phyloP scores from a whole-genome alignment of 2,797 vertebrate genomes.

The Eurystomus glaucurus region DNA sequence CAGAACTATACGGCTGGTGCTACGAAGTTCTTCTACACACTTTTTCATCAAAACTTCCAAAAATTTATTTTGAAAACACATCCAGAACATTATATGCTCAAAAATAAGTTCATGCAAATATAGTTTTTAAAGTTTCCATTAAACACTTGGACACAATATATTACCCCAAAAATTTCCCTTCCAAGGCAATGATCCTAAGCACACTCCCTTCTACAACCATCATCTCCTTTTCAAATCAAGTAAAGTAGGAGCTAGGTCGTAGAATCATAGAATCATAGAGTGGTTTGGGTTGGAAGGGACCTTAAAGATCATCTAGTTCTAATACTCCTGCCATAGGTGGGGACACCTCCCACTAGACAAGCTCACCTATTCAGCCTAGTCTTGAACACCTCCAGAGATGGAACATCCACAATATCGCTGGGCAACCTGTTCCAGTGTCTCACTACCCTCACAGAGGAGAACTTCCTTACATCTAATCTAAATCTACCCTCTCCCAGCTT shows the following conservation, averaged over 20 bases:
- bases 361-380: too few relatives aligned
- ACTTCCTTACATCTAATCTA: too few relatives aligned
- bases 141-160: neutral
- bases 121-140: neutral
- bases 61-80: neutral
- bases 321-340: too few relatives aligned
- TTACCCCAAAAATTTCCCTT: neutral
- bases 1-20: neutral
- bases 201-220: neutral
- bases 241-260: neutral
- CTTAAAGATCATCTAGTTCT: too few relatives aligned
- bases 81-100: neutral
- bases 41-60: neutral
- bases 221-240: neutral
- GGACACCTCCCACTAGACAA: too few relatives aligned
- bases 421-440: too few relatives aligned
- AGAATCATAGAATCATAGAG: too few relatives aligned
- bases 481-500: too few relatives aligned
- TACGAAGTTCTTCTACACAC: neutral
- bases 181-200: fast-evolving
- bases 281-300: too few relatives aligned
- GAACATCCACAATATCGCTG: too few relatives aligned
- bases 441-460: too few relatives aligned
- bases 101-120: neutral
- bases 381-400: too few relatives aligned